Evolutionary conservation across 2,113 vertebrate species (phyloP), one percentile per base, ranked within the genome.

Genomic region (Empidonax traillii): DNA sequence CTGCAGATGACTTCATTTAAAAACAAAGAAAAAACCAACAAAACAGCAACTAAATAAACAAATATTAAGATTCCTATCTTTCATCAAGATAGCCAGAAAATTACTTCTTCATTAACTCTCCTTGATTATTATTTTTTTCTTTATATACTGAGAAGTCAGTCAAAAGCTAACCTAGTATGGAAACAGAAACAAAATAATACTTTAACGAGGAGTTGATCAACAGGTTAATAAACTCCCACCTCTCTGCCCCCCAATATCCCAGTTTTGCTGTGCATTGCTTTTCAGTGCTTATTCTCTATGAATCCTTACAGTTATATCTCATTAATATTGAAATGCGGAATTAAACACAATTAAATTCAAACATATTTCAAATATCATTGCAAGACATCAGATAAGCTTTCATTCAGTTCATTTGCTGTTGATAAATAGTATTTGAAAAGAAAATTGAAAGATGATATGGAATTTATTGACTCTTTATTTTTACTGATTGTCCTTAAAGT

Each of bases 201-300:
- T 49, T 73, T 72, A 80, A 49, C 59, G 49, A 89, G 21, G 13
- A 3, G 37, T 88, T 92, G 35, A 68, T 79, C 33, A 82, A 51
- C 37, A 69, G 41, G 33, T 89, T 83, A 81, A 77, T 69, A 73
- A 87, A 41, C 9, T 55, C 14, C 8, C 5, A 23, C 22, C 49
- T 15, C 14, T 8, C 14, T 5, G 4, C 15, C 19, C 4, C 0
- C 28, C n/a, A 44, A 12, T 66, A 56, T 43, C 27, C 6, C 23
- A 55, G 0, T 80, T 68, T 72, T 65, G 7, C 15, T n/a, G 4
- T 68, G 15, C 10, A 33, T 39, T 86, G 25, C 14, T 89, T 91
- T 66, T 87, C 37, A 69, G 19, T 69, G 35, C n/a, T 73, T 14
- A 12, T 84, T 86, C 41, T 35, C 18, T 69, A 35, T 52, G 31